A percentile compares a stretch with the other conserved stretches of the same genome.
Evolutionary conservation across 2,888 invertebrate genomes (phyloP).

Genomic region (Drosophila prolongata): DNA sequence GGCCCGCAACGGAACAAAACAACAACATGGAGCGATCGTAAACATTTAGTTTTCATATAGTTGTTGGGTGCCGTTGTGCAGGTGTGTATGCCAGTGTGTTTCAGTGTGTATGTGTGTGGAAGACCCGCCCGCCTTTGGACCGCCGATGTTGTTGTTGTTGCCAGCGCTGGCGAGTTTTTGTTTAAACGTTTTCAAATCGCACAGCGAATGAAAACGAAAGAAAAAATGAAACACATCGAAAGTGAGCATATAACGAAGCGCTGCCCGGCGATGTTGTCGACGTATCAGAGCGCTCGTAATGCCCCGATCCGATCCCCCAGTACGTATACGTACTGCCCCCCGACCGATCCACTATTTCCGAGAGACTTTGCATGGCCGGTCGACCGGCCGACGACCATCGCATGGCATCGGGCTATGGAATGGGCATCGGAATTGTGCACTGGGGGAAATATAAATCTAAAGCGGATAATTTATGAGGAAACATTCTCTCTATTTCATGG

Average conservation of each 20-base stretch:
- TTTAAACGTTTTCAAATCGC: conserved; percentile 79
- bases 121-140: conserved; percentile 72
- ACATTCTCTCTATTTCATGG: too few species aligned
- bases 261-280: conserved; percentile 64
- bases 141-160: conserved; percentile 44
- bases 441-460: neutral
- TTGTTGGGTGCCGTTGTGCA: conserved; percentile 12
- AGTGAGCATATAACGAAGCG: conserved; percentile 69
- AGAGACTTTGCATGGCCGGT: conserved; percentile 45
- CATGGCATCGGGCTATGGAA: conserved; percentile 6
- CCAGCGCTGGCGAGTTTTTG: conserved; percentile 59
- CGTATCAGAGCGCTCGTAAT: conserved; percentile 68
- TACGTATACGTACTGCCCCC: conserved; percentile 9
- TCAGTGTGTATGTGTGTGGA: conserved; percentile 61
- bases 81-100: conserved; percentile 29
- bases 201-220: conserved; percentile 80
- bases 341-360: conserved; percentile 4
- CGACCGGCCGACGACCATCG: conserved; percentile 23
- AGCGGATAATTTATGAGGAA: too few species aligned
- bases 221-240: conserved; percentile 79
- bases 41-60: conserved; percentile 38
- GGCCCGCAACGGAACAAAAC: conserved; percentile 47
- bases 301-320: conserved; percentile 42
- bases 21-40: conserved; percentile 55
- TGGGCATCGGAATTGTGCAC: conserved; percentile 6